phyloP scores from a whole-genome alignment of 2,113 vertebrate genomes.

The Paraplagusia blochii region DNA sequence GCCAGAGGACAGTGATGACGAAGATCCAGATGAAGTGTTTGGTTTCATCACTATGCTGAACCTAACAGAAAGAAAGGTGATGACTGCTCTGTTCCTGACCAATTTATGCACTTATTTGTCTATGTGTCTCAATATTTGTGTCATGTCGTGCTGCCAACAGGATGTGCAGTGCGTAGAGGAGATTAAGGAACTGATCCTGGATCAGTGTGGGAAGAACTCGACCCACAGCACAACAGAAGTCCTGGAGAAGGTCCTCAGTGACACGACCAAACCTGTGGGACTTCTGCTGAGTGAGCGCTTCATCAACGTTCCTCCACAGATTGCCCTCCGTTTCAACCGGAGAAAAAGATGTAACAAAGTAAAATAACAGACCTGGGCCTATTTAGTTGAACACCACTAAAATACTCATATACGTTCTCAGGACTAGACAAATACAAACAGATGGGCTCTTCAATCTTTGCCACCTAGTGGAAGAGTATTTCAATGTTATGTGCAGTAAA shows the following conservation, averaged over 20 bases:
- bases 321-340: slow-evolving; percentile 83
- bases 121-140: background rate
- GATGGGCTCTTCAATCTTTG: no score
- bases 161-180: slow-evolving; percentile 85
- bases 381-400: no score
- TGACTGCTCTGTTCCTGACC: no score
- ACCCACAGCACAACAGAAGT: slow-evolving; percentile 68
- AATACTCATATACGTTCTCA: no score
- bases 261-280: slow-evolving; percentile 81
- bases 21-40: slow-evolving; percentile 87
- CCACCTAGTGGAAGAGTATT: no score
- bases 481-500: no score
- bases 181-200: slow-evolving; percentile 85
- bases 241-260: slow-evolving; percentile 79
- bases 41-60: slow-evolving; percentile 93
- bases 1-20: slow-evolving; percentile 84
- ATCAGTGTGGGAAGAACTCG: slow-evolving; percentile 81
- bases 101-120: accelerated
- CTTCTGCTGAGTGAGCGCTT: slow-evolving; percentile 91
- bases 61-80: slow-evolving; percentile 91
- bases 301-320: slow-evolving; percentile 93
- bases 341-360: no score
- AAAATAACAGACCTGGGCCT: no score
- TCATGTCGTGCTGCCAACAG: slow-evolving; percentile 57
- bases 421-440: no score